phyloP scores from a whole-genome alignment of 2,888 invertebrate species.

The Eueremaeus valkanovi region DNA sequence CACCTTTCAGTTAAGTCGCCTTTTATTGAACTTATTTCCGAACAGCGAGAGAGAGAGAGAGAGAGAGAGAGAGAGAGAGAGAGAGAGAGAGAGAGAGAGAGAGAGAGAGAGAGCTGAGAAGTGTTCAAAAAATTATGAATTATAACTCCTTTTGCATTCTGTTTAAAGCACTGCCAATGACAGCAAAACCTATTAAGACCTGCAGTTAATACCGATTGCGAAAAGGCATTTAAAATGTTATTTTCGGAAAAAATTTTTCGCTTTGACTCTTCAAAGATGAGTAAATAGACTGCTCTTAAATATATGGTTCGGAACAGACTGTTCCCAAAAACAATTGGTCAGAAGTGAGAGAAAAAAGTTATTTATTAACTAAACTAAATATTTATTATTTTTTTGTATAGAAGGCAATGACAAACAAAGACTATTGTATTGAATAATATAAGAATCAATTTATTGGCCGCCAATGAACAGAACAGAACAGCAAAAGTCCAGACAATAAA shows the following conservation, averaged over 20 bases:
- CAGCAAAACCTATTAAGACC: constrained; percentile 16
- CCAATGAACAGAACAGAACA: neutral
- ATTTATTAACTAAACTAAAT: constrained; percentile 17
- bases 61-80: neutral
- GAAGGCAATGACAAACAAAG: neutral
- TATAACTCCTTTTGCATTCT: constrained; percentile 9
- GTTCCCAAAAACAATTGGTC: neutral
- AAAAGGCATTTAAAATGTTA: neutral
- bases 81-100: neutral
- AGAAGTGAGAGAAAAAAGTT: neutral
- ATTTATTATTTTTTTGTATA: too few relatives aligned
- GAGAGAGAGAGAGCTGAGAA: neutral
- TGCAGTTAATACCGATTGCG: neutral
- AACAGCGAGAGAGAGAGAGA: neutral
- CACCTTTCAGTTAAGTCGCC: neutral
- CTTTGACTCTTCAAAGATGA: neutral
- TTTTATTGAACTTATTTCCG: constrained; percentile 13
- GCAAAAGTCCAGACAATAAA: neutral
- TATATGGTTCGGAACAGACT: neutral
- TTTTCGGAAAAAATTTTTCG: neutral
- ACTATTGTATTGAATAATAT: neutral
- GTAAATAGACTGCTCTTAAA: constrained; percentile 3
- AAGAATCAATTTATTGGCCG: neutral
- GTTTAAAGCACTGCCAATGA: constrained; percentile 16
- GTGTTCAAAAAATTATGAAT: constrained; percentile 16